These are phyloP conservation scores for Monarcha castaneiventris DNA, from an alignment of 2,113 vertebrate genomes.

Conservation along the genomic window DNA sequence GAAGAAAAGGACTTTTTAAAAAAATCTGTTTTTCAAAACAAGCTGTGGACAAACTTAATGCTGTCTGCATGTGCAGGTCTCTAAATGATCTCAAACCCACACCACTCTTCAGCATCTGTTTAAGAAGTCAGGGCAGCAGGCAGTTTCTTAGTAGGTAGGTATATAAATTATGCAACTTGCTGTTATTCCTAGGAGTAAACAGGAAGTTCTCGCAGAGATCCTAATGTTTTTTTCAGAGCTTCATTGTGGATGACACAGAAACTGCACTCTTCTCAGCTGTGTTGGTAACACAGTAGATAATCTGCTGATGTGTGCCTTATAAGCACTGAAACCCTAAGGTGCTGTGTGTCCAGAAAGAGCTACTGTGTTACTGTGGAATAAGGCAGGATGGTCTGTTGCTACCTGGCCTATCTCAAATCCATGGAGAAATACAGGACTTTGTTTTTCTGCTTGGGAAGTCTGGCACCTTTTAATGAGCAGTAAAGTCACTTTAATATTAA, in stretches of 20 bases:
- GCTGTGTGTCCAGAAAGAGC: background rate
- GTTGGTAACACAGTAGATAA: background rate
- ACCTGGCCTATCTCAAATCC: background rate
- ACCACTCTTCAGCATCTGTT: background rate
- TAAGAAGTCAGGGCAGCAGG: background rate
- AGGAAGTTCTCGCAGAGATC: background rate
- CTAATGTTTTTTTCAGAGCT: background rate
- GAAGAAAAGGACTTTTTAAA: background rate
- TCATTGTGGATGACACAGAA: background rate
- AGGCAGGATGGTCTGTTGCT: background rate
- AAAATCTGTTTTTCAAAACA: background rate
- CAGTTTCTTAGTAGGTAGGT: background rate
- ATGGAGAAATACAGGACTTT: background rate
- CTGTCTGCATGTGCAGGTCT: background rate
- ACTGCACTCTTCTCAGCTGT: background rate
- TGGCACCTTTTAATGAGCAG: slow-evolving; percentile 53
- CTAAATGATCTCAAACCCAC: background rate
- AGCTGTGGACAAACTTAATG: background rate
- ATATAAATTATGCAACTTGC: slow-evolving; percentile 15
- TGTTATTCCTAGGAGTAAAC: slow-evolving; percentile 18
- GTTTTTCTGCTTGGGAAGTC: slow-evolving; percentile 20
- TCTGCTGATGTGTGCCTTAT: background rate
- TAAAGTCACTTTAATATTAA: slow-evolving; percentile 44
- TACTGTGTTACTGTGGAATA: background rate
- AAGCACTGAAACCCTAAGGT: background rate